Percentiles rank a stretch among this genome's conserved stretches.
Conservation (phyloP, 2,888 invertebrate genomes). For the Diaperis boleti region DNA sequence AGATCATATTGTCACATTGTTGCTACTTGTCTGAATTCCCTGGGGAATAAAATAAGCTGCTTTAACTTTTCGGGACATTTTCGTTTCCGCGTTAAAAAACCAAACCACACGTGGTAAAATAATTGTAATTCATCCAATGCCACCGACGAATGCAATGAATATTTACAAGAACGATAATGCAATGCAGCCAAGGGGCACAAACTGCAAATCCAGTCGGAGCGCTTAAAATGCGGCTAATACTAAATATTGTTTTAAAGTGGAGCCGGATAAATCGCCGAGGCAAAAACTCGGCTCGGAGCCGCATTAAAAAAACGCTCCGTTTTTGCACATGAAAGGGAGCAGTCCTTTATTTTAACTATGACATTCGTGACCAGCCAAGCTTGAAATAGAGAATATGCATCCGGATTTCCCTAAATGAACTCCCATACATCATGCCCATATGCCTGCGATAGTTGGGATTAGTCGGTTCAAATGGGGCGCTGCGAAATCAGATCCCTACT, state of each 20-base stretch:
- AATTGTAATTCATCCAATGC: too few species aligned
- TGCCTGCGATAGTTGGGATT: constrained; percentile 28
- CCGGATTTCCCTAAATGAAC: constrained; percentile 53
- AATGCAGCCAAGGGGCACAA: constrained; percentile 10
- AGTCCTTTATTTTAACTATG: constrained; percentile 54
- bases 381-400: constrained; percentile 53
- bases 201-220: constrained; percentile 30
- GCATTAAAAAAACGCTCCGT: constrained; percentile 35
- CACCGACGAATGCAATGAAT: too few species aligned
- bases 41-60: too few species aligned
- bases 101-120: too few species aligned
- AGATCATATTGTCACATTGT: too few species aligned
- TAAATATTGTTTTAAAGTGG: constrained; percentile 44
- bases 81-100: too few species aligned
- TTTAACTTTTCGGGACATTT: too few species aligned
- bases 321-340: constrained; percentile 37
- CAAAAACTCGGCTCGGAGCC: constrained; percentile 26
- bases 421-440: constrained; percentile 49
- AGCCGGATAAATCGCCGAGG: constrained; percentile 28
- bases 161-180: constrained; percentile 11
- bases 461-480: constrained; percentile 11
- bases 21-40: too few species aligned
- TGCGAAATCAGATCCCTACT: neutral
- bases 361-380: constrained; percentile 51
- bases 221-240: constrained; percentile 38